These are phyloP conservation scores for Leptodactylus fallax DNA, from an alignment of 2,797 vertebrate species.

Conservation along the genomic window DNA sequence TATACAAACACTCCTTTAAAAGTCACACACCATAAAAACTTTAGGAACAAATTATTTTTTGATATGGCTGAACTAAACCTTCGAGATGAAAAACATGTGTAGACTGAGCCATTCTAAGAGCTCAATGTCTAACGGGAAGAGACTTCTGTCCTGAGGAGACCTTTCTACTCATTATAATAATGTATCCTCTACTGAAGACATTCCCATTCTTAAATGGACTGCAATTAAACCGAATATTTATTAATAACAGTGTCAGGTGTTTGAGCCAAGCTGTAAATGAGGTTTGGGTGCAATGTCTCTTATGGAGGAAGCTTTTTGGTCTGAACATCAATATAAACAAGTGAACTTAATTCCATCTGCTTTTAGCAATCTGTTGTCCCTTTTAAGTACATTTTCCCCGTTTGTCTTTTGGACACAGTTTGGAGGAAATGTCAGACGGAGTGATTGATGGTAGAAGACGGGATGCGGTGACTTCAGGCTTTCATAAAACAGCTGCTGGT, in stretches of 20 bases:
- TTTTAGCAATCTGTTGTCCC: conserved; percentile 80
- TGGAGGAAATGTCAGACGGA: conserved; percentile 83
- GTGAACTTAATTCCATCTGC: conserved; percentile 82
- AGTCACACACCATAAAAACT: conserved; percentile 74
- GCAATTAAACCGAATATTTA: conserved; percentile 82
- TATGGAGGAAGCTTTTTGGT: conserved; percentile 82
- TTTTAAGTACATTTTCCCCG: conserved; percentile 77
- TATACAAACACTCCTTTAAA: conserved; percentile 76
- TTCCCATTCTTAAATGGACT: conserved; percentile 80
- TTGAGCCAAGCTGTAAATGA: conserved; percentile 80
- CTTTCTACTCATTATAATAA: conserved; percentile 78
- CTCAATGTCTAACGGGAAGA: conserved; percentile 65
- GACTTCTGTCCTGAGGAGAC: conserved; percentile 72
- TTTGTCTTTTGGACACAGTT: conserved; percentile 82
- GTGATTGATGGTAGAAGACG: conserved; percentile 87
- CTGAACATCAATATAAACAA: conserved; percentile 84
- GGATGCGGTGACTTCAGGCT: conserved; percentile 87
- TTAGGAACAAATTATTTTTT: conserved; percentile 71
- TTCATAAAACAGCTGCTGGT: conserved; percentile 91
- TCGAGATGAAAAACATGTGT: conserved; percentile 78
- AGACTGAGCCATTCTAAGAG: conserved; percentile 71
- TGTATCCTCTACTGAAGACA: conserved; percentile 75
- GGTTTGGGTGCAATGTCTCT: conserved; percentile 77
- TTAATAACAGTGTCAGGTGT: conserved; percentile 84
- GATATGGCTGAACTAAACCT: conserved; percentile 76